A percentile compares a stretch with the other conserved stretches of the same genome.
These are phyloP conservation scores for Netelia virgata DNA, from an alignment of 2,888 invertebrate genomes.

Conservation along the genomic window DNA sequence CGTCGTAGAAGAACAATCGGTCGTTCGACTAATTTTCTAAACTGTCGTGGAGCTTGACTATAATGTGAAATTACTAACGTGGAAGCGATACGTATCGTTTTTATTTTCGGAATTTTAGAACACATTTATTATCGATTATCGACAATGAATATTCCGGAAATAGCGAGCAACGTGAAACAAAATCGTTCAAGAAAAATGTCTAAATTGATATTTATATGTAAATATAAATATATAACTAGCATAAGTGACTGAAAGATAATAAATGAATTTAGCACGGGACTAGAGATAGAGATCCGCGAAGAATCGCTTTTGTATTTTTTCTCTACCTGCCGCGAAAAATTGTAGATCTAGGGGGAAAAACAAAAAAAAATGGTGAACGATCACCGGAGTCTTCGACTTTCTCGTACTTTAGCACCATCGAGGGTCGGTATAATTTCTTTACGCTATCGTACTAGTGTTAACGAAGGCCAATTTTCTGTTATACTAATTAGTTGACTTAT, in stretches of 20 bases:
- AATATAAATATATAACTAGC: background rate
- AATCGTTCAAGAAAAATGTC: slow-evolving; percentile 23
- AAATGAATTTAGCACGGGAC: slow-evolving; percentile 47
- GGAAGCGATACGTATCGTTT: slow-evolving; percentile 48
- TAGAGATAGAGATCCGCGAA: slow-evolving; percentile 33
- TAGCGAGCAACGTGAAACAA: slow-evolving; percentile 13
- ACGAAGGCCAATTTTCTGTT: slow-evolving; percentile 53
- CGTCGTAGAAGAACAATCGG: background rate
- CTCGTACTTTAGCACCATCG: slow-evolving; percentile 45
- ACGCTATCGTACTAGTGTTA: slow-evolving; percentile 21
- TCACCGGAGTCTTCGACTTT: slow-evolving; percentile 46
- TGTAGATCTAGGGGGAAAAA: background rate
- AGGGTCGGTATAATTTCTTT: background rate
- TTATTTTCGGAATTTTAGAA: slow-evolving; percentile 18
- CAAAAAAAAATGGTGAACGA: background rate
- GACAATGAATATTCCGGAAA: slow-evolving; percentile 12
- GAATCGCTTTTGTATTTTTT: slow-evolving; percentile 1
- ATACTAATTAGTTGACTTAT: background rate
- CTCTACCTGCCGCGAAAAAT: background rate
- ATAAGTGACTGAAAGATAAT: slow-evolving; percentile 7
- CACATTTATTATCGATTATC: slow-evolving; percentile 13
- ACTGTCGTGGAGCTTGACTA: slow-evolving; percentile 6
- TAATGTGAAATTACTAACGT: slow-evolving; percentile 22
- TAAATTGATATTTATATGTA: too few relatives aligned
- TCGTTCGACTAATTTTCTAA: background rate